A percentile compares a stretch with the other conserved stretches of the same genome.
phyloP scores from a whole-genome alignment of 2,797 vertebrate genomes.

The Tenualosa thibaudeaui region DNA sequence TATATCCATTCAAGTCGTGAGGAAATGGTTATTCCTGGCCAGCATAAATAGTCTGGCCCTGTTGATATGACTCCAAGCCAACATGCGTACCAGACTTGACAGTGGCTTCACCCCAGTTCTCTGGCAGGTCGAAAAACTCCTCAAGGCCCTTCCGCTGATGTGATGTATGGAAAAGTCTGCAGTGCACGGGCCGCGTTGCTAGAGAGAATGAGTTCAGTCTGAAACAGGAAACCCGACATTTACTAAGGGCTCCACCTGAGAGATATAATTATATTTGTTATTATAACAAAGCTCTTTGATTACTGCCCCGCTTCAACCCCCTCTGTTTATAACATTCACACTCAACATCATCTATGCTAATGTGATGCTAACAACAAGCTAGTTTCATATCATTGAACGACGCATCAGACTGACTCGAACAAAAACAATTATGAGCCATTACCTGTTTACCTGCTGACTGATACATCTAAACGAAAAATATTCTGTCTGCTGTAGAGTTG shows the following conservation, averaged over 20 bases:
- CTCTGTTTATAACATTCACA: background rate
- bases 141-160: slow-evolving; percentile 79
- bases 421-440: slow-evolving; percentile 39
- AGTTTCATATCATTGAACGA: background rate
- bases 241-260: background rate
- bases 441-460: slow-evolving; percentile 56
- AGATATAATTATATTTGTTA: no score
- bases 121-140: slow-evolving; percentile 91
- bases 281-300: no score
- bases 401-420: background rate
- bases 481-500: slow-evolving; percentile 45
- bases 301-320: no score
- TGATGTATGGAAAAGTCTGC: slow-evolving; percentile 78
- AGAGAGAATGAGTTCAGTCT: slow-evolving; percentile 1
- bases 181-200: slow-evolving; percentile 49
- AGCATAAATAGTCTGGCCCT: background rate
- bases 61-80: no score
- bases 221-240: background rate
- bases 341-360: background rate
- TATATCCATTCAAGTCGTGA: background rate
- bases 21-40: no score
- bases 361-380: background rate
- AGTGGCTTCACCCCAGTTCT: slow-evolving; percentile 86
- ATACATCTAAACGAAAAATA: slow-evolving; percentile 35
- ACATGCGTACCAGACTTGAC: slow-evolving; percentile 86